These are phyloP conservation scores for Bombylius major DNA, from an alignment of 2,888 invertebrate species.

Conservation along the genomic window DNA sequence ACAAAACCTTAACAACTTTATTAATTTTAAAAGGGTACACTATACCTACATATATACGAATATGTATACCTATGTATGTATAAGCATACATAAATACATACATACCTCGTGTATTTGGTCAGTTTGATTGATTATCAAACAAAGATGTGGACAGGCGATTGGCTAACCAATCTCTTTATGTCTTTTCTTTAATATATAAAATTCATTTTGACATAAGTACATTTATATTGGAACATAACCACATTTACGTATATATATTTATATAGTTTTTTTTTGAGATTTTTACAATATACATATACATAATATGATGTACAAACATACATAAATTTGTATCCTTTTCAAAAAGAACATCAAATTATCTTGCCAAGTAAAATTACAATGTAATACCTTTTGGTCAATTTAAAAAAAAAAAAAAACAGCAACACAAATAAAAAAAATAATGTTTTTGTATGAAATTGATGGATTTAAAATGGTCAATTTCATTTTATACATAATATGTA, in stretches of 20 bases:
- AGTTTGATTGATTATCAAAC: slow-evolving; percentile 37
- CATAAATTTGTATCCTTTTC: not conserved
- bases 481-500: no score
- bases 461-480: no score
- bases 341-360: not conserved
- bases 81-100: no score
- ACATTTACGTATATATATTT: not conserved
- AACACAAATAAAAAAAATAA: no score
- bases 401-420: not conserved
- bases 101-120: not conserved
- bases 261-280: not conserved
- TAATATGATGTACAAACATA: no score
- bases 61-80: no score
- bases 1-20: no score
- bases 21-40: no score
- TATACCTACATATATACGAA: no score
- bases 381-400: not conserved
- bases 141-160: slow-evolving; percentile 36
- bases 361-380: not conserved
- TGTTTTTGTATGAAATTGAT: no score
- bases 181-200: not conserved
- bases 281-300: not conserved
- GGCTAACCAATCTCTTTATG: slow-evolving; percentile 31
- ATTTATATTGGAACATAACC: no score
- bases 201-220: not conserved